phyloP scores from a whole-genome alignment of 2,113 vertebrate species.

The Antechinus stuartii region DNA sequence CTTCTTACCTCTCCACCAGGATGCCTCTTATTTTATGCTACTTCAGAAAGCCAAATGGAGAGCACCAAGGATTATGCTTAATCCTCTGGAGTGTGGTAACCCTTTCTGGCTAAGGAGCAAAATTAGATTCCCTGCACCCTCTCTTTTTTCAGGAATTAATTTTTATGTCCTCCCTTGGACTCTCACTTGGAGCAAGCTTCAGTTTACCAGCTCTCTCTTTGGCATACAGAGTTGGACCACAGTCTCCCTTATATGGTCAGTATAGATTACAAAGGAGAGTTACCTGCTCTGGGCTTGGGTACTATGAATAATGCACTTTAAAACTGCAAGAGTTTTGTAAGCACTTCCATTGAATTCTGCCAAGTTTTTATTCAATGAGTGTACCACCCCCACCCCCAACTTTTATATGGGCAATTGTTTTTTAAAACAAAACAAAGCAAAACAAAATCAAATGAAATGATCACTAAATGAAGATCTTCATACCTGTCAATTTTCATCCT shows the following conservation, averaged over 20 bases:
- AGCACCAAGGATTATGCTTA: neutral
- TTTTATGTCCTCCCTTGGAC: neutral
- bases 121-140: neutral
- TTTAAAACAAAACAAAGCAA: neutral
- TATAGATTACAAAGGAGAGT: neutral
- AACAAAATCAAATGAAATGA: neutral
- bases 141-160: neutral
- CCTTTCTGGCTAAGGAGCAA: neutral
- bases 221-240: neutral
- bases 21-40: neutral
- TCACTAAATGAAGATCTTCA: neutral
- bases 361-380: neutral
- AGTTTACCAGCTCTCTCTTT: neutral
- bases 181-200: neutral
- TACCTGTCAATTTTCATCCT: neutral
- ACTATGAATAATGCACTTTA: neutral
- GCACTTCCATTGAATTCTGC: neutral
- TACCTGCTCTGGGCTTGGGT: neutral
- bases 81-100: neutral
- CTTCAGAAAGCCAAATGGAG: neutral
- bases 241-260: neutral
- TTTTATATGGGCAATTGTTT: neutral
- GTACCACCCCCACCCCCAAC: neutral
- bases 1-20: neutral
- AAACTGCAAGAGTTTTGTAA: neutral